Conservation (phyloP, 2,797 vertebrate genomes). For the Acipenser transmontanus region DNA sequence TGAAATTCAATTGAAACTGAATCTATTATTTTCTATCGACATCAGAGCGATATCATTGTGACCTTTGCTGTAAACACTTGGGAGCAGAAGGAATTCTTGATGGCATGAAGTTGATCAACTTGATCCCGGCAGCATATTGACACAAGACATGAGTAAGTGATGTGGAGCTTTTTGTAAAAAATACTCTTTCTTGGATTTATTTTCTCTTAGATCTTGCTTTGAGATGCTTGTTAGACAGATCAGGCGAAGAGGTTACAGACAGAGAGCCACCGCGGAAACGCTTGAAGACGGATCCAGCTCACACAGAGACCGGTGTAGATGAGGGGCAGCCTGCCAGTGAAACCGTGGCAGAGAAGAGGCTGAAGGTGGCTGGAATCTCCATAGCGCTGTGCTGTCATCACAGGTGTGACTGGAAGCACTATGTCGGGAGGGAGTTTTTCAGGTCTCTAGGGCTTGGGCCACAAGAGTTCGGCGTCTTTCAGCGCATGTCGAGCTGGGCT, state of each 20-base stretch:
- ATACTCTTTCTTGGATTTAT: too few relatives aligned
- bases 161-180: too few relatives aligned
- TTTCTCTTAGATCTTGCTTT: constrained; percentile 78
- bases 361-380: constrained; percentile 67
- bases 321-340: constrained; percentile 23
- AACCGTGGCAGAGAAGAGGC: constrained; percentile 16
- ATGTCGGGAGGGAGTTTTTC: constrained; percentile 86
- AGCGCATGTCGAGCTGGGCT: constrained; percentile 95
- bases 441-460: constrained; percentile 68
- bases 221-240: constrained; percentile 74
- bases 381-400: constrained; percentile 95
- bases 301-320: background rate
- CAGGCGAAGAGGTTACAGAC: constrained; percentile 28
- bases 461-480: constrained; percentile 77
- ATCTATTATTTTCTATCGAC: too few relatives aligned
- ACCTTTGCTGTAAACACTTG: too few relatives aligned
- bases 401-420: constrained; percentile 89
- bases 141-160: too few relatives aligned
- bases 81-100: too few relatives aligned
- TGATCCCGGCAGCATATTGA: too few relatives aligned
- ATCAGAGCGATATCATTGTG: too few relatives aligned
- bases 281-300: constrained; percentile 36
- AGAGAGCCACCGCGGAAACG: constrained; percentile 64
- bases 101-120: too few relatives aligned
- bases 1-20: too few relatives aligned